phyloP scores from a whole-genome alignment of 2,888 invertebrate species.

The Drosophila austrosaltans region DNA sequence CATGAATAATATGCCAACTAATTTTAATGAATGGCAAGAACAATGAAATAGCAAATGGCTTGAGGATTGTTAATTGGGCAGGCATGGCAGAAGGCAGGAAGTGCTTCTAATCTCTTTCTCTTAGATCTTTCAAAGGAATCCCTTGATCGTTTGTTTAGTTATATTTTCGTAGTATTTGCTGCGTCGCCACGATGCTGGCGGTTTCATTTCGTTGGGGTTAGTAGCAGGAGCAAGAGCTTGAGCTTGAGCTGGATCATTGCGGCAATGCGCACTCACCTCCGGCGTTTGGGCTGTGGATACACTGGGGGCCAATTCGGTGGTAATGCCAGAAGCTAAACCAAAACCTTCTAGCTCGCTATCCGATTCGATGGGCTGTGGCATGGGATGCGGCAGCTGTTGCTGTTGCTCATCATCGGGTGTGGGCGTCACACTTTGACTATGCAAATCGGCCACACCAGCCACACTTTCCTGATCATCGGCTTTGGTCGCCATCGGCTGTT shows the following conservation, averaged over 20 bases:
- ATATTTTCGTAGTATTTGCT: conserved; percentile 84
- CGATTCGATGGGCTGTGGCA: conserved; percentile 68
- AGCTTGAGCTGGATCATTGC: conserved; percentile 26
- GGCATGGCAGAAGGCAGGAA: conserved; percentile 25
- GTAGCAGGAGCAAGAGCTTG: conserved; percentile 42
- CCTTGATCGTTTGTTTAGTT: conserved; percentile 86
- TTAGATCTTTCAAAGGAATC: conserved; percentile 83
- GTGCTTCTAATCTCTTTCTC: background rate
- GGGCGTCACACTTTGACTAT: conserved; percentile 81
- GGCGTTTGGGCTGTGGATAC: conserved; percentile 73
- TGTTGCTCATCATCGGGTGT: conserved; percentile 70
- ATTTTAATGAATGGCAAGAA: conserved; percentile 63
- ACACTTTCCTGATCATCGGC: conserved; percentile 69
- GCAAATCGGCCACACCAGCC: conserved; percentile 73
- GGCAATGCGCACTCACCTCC: conserved; percentile 75
- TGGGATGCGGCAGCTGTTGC: conserved; percentile 31
- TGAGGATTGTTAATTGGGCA: conserved; percentile 56
- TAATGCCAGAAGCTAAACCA: conserved; percentile 62
- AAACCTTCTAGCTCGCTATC: conserved; percentile 74
- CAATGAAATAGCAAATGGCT: conserved; percentile 63
- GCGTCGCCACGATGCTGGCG: conserved; percentile 84
- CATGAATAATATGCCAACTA: conserved; percentile 51
- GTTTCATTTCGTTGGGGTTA: conserved; percentile 61
- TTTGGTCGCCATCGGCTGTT: conserved; percentile 39
- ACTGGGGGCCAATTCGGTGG: conserved; percentile 65